Base-by-base conservation (phyloP, 2,888 invertebrate genomes). In the Dynastes tityus region DNA sequence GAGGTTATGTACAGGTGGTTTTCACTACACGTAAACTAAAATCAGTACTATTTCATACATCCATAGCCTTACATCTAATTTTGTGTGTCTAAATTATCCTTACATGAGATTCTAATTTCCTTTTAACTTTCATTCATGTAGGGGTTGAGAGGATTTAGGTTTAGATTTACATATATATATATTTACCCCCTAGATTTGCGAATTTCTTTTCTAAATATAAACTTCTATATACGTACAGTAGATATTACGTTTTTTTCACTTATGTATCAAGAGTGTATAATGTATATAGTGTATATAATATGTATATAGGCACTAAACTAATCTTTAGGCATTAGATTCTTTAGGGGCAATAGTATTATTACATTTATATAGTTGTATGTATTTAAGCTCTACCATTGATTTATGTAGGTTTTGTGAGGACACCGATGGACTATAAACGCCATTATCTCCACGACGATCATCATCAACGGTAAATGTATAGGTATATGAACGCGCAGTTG, bases 231-330 rank as follows among this genome's bases (percentile, higher is more conserved):
- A 32, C 32, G 32, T 32, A 32, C 5, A 32, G 5, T 32, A 32
- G 32, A 32, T 32, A 32, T 32, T 63, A 63, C 29, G 32, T 63
- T 27, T 63, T 3, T 29, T 32, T 63, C 27, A 64, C 71, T 75
- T 61, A 51, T 77, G 29, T 73, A 78, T 71, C 78, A 71, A 74
- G 74, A 32, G 63, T 63, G 40, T 68, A 68, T 68, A 68, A 68
- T 53, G 68, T 80, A 78, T 40, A 51, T 45, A 68, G 61, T 70
- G 55, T 70, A 77, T 77, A 73, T 78, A 73, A 73, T 83, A 79
- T 82, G 78, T 82, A 83, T 83, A 83, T 86, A 87, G 87, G 87
- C 87, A 88, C 87, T 88, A 88, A 87, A 87, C 87, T 88, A 88
- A 87, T 74, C 55, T 78, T 83, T 84, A 84, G 84, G 84, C 84